phyloP scores from a whole-genome alignment of 1,140 invertebrate genomes.

The Habropoda laboriosa region DNA sequence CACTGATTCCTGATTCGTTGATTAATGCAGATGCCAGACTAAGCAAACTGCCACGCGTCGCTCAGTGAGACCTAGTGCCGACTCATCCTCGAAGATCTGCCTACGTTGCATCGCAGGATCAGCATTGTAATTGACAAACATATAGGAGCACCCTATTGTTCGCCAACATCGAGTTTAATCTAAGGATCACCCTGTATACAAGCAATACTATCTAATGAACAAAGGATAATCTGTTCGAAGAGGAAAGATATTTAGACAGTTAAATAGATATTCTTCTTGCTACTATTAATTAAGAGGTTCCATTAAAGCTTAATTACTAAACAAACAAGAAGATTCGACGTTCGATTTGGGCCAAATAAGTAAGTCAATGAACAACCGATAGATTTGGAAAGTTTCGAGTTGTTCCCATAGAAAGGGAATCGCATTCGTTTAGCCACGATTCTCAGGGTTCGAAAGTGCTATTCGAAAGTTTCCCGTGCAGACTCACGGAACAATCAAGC shows the following conservation, averaged over 20 bases:
- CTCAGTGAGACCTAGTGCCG: background rate
- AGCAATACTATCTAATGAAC: background rate
- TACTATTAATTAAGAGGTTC: background rate
- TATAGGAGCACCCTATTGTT: background rate
- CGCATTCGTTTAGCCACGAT: background rate
- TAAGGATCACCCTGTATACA: background rate
- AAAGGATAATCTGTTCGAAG: too few species aligned
- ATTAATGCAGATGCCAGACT: constrained; percentile 56
- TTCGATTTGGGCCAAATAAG: background rate
- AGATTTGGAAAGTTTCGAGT: background rate
- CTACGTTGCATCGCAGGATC: background rate
- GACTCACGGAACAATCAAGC: background rate
- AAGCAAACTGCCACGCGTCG: constrained; percentile 39
- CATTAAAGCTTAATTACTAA: background rate
- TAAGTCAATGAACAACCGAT: background rate
- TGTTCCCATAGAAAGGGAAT: background rate
- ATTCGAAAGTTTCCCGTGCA: background rate
- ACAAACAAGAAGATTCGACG: background rate
- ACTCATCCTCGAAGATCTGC: background rate
- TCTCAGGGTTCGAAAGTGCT: background rate
- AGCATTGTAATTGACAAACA: background rate
- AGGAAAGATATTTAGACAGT: too few species aligned
- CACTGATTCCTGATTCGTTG: constrained; percentile 41
- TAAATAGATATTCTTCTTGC: background rate
- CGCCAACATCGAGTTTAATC: background rate